Conservation (phyloP, 1,140 invertebrate genomes). For the Agraylea sexmaculata region DNA sequence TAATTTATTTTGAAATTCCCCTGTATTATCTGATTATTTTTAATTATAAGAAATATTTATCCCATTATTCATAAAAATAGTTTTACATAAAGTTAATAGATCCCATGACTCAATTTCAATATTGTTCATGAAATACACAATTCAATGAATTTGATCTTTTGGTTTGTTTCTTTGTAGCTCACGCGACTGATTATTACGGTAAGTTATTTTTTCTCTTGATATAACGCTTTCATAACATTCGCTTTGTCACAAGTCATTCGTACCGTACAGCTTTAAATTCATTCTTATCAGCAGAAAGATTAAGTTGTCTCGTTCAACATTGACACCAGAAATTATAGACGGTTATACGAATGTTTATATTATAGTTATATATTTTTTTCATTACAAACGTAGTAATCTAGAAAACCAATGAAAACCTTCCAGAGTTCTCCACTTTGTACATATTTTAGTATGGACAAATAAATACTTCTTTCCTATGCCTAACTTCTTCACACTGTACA, state of each 20-base stretch:
- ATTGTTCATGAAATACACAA: no score
- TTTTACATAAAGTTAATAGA: no score
- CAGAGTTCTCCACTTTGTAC: conserved; percentile 42
- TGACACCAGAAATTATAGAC: no score
- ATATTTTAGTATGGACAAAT: conserved; percentile 32
- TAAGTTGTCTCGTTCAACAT: no score
- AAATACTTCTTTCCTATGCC: conserved; percentile 29
- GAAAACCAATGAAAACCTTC: conserved; percentile 27
- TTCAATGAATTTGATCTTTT: conserved; percentile 40
- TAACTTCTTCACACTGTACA: no score
- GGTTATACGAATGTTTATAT: no score
- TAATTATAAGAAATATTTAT: no score
- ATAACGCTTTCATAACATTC: conserved; percentile 17
- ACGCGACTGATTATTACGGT: conserved; percentile 98
- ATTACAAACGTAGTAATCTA: conserved; percentile 25
- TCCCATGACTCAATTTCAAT: no score
- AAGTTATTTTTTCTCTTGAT: conserved; percentile 74
- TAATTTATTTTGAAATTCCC: no score
- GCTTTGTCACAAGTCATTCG: conserved; percentile 12
- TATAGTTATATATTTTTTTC: conserved; percentile 1
- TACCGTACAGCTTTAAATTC: conserved; percentile 1
- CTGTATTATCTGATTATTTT: no score
- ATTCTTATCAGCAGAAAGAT: conserved; percentile 2
- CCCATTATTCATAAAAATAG: no score
- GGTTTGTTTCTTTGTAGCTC: conserved; percentile 69